Evolutionary conservation across 2,113 vertebrate genomes (phyloP), one percentile per base, ranked within the genome.

Genomic region (Sminthopsis crassicaudata): DNA sequence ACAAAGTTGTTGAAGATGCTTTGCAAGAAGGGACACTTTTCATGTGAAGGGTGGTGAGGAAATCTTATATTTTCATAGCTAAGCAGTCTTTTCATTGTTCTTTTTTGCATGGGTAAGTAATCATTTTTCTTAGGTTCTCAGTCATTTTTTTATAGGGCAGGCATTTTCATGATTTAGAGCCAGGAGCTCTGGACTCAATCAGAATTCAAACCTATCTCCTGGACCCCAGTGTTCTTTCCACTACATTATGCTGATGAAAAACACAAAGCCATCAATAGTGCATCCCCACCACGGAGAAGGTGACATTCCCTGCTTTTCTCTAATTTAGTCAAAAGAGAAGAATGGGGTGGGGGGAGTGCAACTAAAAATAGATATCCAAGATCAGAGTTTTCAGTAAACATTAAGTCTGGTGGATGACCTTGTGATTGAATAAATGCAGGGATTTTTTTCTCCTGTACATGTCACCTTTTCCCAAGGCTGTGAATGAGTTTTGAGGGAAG

Each of bases 401-500:
- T 76, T 95, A 93, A 95, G 16, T 94, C 60, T 67, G 11, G 1
- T 54, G 46, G 14, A 76, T 26, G 55, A 95, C 46, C 94, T 89
- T 76, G 46, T 91, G 90, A 97, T 51, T 42, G 67, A 84, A 26
- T 14, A 2, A 93, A 50, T 50, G 25, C 22, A 76, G 36, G 76
- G 55, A 7, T 36, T 23, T 36, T 57, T 60, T 96, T 96, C 94
- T 53, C 42, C 91, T 93, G 94, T 89, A 94, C 36, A 95, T 42
- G 89, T 0, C 91, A 94, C 91, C 92, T 92, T 96, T 97, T 91
- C 90, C 76, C 96, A 95, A 42, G 91, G 53, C 76, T 93, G 3
- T 91, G 76, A 92, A 89, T 88, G 53, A 92, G 12, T n/a, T 89
- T 36, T 50, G 90, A 52, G 92, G 67, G 92, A 95, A 97, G 97